A percentile compares a stretch with the other conserved stretches of the same genome.
Conservation (phyloP, 2,797 vertebrate genomes). For the Odontamblyopus rebecca region DNA sequence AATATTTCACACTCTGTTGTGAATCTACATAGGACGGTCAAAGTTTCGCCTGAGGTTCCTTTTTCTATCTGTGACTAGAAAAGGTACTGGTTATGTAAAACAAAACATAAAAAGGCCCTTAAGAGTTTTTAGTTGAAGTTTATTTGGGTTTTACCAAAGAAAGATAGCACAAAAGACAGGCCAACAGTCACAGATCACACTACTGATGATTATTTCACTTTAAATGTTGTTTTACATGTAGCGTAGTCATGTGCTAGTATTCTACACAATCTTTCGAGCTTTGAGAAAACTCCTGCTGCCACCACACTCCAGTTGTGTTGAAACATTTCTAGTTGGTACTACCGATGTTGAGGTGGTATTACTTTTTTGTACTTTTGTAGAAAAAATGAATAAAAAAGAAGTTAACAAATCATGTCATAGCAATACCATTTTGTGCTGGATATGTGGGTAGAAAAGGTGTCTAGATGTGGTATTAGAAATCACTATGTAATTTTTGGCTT, state of each 20-base stretch:
- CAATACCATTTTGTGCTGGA: conserved; percentile 71
- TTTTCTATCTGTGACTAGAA: conserved; percentile 42
- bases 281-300: conserved; percentile 49
- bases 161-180: conserved; percentile 47
- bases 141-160: conserved; percentile 72
- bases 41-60: conserved; percentile 52
- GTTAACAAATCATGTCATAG: conserved; percentile 52
- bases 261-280: conserved; percentile 31
- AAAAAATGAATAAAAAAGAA: conserved; percentile 40
- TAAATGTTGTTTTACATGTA: conserved; percentile 63
- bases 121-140: background rate
- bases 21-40: conserved; percentile 40
- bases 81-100: conserved; percentile 50
- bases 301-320: conserved; percentile 50
- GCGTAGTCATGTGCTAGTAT: conserved; percentile 47
- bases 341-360: conserved; percentile 61
- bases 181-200: conserved; percentile 55
- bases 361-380: conserved; percentile 64
- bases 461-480: conserved; percentile 25
- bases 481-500: conserved; percentile 31
- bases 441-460: conserved; percentile 27
- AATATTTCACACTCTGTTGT: conserved; percentile 75
- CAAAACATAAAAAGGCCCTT: background rate
- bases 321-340: conserved; percentile 51
- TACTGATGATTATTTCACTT: conserved; percentile 50